Evolutionary conservation across 2,113 vertebrate genomes (phyloP), one percentile per base, ranked within the genome.

Genomic region (Sakesphorus luctuosus): DNA sequence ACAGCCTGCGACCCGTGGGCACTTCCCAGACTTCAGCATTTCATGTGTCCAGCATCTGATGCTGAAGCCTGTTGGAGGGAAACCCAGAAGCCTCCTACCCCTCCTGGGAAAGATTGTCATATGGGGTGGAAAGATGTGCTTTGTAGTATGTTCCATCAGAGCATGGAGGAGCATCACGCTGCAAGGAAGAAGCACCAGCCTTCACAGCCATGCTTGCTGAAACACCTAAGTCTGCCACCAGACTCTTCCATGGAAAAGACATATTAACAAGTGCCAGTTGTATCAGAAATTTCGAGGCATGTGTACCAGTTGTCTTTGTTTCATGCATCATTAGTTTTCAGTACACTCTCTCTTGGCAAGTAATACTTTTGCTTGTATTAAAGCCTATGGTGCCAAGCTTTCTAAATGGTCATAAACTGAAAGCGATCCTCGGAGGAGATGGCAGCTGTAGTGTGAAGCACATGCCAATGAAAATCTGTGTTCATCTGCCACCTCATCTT

Each of bases 61-160:
- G 1, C 7, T 53, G 49, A 24, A 71, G 10, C 5, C 6, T 35
- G 26, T 11, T 14, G 21, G 6, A 36, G 20, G 13, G 18, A 66
- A 53, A 46, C 12, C 3, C 2, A 12, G 43, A 21, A 74, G 11
- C 3, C 10, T 31, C 17, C 8, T n/a, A 33, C 2, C 3, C 3
- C 3, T 52, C 31, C 36, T 6, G 21, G 14, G 26, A 14, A 69
- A 73, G 33, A 10, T 6, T 89, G 6, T 53, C 2, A 0, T 1
- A 0, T 1, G 1, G 49, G 40, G 40, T 77, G 47, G 53, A 38
- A 62, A 43, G 25, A 53, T 0, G 0, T 19, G 6, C 14, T 35
- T 31, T 38, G 10, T 7, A 11, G 25, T 17, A 18, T 2, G 5
- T 43, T 53, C 36, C 26, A 12, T 20, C 9, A 49, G n/a, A 87